Conservation (phyloP, 2,113 vertebrate genomes). For the Amblyornis subalaris region DNA sequence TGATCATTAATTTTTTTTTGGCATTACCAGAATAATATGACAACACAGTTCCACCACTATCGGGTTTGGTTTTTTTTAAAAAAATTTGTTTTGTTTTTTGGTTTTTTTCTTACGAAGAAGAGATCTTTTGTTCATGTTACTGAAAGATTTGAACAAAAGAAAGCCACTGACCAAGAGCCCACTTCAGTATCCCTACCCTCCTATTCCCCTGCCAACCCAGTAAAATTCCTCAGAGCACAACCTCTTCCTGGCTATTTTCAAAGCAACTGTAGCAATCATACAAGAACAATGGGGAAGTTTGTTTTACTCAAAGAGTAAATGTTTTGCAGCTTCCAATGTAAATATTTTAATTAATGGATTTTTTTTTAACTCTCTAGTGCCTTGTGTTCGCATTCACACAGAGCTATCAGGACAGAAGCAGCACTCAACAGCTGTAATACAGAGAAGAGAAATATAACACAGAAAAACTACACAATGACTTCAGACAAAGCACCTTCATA, state of each 20-base stretch:
- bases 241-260: constrained; percentile 48
- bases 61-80: fast-evolving
- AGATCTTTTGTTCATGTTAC: neutral
- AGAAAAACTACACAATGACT: neutral
- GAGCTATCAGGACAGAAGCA: neutral
- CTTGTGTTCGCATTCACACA: neutral
- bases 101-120: neutral
- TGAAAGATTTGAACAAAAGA: neutral
- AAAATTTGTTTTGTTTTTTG: neutral
- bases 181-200: neutral
- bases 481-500: neutral
- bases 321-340: constrained; percentile 55
- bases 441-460: neutral
- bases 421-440: neutral
- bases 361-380: constrained; percentile 41
- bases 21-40: neutral
- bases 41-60: neutral
- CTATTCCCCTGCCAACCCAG: neutral
- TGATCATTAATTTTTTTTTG: neutral
- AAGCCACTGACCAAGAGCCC: neutral
- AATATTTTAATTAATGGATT: constrained; percentile 54
- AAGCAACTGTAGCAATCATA: constrained; percentile 18
- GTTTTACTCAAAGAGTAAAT: constrained; percentile 55
- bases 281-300: constrained; percentile 60
- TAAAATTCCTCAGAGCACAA: constrained; percentile 38